phyloP scores from a whole-genome alignment of 2,113 vertebrate genomes.

The Rhinopomastus cyanomelas region DNA sequence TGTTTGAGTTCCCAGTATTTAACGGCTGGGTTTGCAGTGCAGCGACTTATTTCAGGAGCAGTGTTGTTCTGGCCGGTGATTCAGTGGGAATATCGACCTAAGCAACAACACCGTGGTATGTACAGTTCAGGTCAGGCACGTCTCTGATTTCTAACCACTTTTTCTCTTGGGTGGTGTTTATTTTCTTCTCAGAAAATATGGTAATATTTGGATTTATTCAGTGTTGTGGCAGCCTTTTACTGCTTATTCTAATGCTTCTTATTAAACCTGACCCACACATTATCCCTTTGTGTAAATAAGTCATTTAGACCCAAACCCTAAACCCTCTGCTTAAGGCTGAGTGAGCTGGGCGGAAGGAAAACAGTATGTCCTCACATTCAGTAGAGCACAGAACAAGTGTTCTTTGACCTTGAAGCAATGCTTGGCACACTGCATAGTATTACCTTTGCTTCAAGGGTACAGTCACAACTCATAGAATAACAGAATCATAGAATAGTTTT shows the following conservation, averaged over 20 bases:
- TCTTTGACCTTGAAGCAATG: background rate
- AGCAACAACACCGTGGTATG: constrained; percentile 4
- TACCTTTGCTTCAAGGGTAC: background rate
- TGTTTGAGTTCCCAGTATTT: constrained; percentile 39
- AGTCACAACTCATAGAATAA: background rate
- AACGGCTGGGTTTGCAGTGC: fast-evolving
- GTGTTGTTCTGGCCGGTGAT: constrained; percentile 4
- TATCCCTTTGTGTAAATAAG: constrained; percentile 6
- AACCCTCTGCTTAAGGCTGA: background rate
- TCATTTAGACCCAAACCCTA: background rate
- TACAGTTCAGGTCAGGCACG: constrained; percentile 26
- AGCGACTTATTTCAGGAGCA: background rate
- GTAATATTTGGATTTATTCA: constrained; percentile 39
- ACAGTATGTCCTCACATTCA: background rate
- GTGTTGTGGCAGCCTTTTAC: background rate
- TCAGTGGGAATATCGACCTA: background rate
- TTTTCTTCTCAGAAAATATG: constrained; percentile 57
- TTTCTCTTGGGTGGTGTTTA: constrained; percentile 39
- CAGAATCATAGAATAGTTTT: no score
- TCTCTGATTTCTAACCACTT: constrained; percentile 42
- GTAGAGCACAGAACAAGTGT: background rate
- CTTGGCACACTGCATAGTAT: background rate
- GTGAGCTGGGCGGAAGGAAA: background rate
- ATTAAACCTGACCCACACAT: background rate
- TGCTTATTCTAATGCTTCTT: background rate